Conservation (phyloP, 2,888 invertebrate species). For the Platypus cylindrus region DNA sequence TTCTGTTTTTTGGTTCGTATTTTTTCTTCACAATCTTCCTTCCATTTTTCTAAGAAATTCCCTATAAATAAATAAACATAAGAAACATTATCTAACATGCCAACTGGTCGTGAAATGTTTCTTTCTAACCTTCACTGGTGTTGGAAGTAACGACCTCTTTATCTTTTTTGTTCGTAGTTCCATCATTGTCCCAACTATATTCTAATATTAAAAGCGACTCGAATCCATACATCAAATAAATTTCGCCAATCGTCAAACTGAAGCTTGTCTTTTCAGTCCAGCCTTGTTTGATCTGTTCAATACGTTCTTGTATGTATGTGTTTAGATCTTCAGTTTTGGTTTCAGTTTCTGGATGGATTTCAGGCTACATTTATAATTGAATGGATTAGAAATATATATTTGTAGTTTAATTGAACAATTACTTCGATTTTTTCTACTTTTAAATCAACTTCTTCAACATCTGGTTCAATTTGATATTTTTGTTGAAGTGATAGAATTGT, state of each 20-base stretch:
- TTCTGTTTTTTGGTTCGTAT: conserved; percentile 14
- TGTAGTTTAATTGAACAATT: conserved; percentile 4
- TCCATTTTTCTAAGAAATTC: conserved; percentile 15
- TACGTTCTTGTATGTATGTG: conserved; percentile 17
- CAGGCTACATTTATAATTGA: conserved; percentile 10
- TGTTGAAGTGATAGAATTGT: conserved; percentile 27
- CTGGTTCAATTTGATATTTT: no score
- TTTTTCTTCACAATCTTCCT: conserved; percentile 8
- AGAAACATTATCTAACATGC: conserved; percentile 1
- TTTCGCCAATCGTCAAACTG: conserved; percentile 75
- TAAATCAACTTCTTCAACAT: conserved; percentile 24
- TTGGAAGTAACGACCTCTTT: conserved; percentile 8
- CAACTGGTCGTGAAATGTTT: not conserved
- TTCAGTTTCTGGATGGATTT: conserved; percentile 14
- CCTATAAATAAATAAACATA: conserved; percentile 6
- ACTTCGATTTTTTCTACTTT: conserved; percentile 5
- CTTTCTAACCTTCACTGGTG: conserved; percentile 6
- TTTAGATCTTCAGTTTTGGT: conserved; percentile 9
- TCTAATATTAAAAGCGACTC: conserved; percentile 64
- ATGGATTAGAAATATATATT: no score
- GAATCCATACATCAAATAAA: conserved; percentile 74
- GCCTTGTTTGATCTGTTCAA: conserved; percentile 46
- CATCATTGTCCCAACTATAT: conserved; percentile 56
- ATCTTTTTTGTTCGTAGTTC: conserved; percentile 17
- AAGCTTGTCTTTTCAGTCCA: conserved; percentile 70